Percentiles rank a stretch among this genome's conserved stretches.
phyloP scores from a whole-genome alignment of 2,113 vertebrate genomes.

The Pelusios castaneus region DNA sequence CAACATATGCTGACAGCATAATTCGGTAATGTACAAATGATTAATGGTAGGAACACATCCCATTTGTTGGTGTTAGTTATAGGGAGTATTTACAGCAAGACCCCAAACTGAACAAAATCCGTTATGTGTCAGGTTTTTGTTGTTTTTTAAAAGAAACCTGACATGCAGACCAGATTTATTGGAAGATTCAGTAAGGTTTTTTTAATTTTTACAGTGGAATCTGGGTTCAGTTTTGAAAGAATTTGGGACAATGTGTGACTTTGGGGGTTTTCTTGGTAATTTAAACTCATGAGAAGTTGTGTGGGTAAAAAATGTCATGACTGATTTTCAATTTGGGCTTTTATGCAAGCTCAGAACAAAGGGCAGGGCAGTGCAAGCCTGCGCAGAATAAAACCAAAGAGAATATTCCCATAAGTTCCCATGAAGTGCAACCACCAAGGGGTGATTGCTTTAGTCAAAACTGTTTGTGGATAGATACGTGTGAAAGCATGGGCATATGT shows the following conservation, averaged over 20 bases:
- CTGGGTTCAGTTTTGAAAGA: constrained; percentile 6
- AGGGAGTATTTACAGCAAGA: constrained; percentile 58
- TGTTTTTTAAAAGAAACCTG: not conserved
- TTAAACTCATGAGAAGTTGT: not conserved
- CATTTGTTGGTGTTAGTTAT: constrained; percentile 65
- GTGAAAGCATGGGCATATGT: too few species aligned
- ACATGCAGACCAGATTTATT: constrained; percentile 17
- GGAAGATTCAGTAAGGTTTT: constrained; percentile 48
- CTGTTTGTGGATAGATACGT: not conserved
- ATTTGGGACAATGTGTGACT: not conserved
- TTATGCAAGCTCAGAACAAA: not conserved
- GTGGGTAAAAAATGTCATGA: not conserved
- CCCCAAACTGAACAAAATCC: not conserved
- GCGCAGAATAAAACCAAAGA: not conserved
- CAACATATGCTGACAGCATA: constrained; percentile 26
- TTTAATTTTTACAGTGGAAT: constrained; percentile 6
- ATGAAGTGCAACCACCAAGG: not conserved
- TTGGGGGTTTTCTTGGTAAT: not conserved
- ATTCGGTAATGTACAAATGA: constrained; percentile 55
- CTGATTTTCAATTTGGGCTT: not conserved
- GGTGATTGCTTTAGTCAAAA: not conserved
- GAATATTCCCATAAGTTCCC: not conserved
- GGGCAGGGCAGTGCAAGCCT: not conserved
- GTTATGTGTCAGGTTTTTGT: not conserved
- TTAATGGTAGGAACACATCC: constrained; percentile 59